Percentiles rank a stretch among this genome's conserved stretches.
phyloP scores from a whole-genome alignment of 2,888 invertebrate species.

The Xanthostigma xanthostigma region DNA sequence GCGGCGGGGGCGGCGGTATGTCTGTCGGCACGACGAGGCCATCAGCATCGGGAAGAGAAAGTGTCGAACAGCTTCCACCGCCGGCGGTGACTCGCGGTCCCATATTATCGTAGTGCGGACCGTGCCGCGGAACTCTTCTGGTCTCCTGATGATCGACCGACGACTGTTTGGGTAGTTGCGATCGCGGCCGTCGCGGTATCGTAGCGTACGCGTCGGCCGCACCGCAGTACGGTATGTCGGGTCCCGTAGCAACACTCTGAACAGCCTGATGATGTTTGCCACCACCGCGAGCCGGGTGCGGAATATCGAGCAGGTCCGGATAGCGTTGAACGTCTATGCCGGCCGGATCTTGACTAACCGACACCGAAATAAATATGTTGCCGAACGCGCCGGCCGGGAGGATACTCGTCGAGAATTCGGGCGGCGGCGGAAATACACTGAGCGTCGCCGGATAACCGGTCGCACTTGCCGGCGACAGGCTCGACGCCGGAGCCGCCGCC shows the following conservation, averaged over 20 bases:
- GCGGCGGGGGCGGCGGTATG: slow-evolving; percentile 37
- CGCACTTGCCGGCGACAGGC: slow-evolving; percentile 17
- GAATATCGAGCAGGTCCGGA: slow-evolving; percentile 65
- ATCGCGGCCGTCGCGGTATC: slow-evolving; percentile 32
- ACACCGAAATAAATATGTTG: slow-evolving; percentile 75
- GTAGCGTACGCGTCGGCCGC: slow-evolving; percentile 30
- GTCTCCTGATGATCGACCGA: slow-evolving; percentile 28
- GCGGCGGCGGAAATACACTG: slow-evolving; percentile 36
- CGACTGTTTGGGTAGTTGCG: slow-evolving; percentile 19
- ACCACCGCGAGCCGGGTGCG: slow-evolving; percentile 31
- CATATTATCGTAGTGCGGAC: slow-evolving; percentile 75
- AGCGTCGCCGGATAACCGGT: slow-evolving; percentile 29
- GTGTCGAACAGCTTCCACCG: slow-evolving; percentile 57
- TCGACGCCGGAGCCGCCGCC: slow-evolving; percentile 15
- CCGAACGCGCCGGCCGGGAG: slow-evolving; percentile 43
- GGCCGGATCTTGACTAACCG: slow-evolving; percentile 56
- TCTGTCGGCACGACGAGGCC: slow-evolving; percentile 21
- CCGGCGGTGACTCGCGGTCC: slow-evolving; percentile 78
- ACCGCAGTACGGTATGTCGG: slow-evolving; percentile 17
- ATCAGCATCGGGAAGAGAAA: slow-evolving; percentile 59
- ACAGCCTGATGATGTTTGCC: slow-evolving; percentile 10
- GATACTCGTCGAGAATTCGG: slow-evolving; percentile 40
- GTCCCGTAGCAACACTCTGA: slow-evolving; percentile 27
- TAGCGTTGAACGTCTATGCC: slow-evolving; percentile 49
- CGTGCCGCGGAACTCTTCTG: not conserved